Evolutionary conservation across 2,113 vertebrate species (phyloP).

Genomic region (Drymodes brunneopygia): DNA sequence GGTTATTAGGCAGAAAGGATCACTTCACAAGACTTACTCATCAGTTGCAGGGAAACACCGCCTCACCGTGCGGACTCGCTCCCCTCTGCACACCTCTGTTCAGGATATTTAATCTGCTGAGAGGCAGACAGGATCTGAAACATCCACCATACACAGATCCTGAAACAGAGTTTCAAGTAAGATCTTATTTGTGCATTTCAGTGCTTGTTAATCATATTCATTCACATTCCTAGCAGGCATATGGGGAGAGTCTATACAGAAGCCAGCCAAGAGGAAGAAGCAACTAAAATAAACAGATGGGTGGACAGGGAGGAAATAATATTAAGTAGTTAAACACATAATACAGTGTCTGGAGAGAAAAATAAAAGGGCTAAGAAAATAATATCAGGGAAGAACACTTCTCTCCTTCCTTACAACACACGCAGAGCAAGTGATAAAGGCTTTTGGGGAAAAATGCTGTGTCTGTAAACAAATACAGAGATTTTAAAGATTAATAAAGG

Average conservation of each 20-base stretch:
- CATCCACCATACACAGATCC: neutral
- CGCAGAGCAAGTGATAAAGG: neutral
- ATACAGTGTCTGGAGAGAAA: constrained; percentile 55
- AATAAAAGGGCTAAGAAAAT: constrained; percentile 44
- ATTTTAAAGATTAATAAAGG: constrained; percentile 6
- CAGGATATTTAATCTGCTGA: neutral
- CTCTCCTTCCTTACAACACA: constrained; percentile 24
- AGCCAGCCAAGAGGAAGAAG: constrained; percentile 66
- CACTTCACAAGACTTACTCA: neutral
- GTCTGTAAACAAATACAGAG: constrained; percentile 47
- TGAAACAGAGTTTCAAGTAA: constrained; percentile 10
- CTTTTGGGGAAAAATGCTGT: neutral
- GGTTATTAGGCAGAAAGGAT: neutral
- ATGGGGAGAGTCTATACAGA: constrained; percentile 61
- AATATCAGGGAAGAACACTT: constrained; percentile 18
- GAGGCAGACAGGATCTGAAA: neutral
- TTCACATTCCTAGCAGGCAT: constrained; percentile 57
- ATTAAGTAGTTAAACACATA: constrained; percentile 65
- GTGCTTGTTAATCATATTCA: constrained; percentile 50
- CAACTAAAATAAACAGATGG: constrained; percentile 71
- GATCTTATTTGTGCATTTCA: constrained; percentile 44
- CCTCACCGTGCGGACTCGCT: neutral
- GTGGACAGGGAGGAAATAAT: constrained; percentile 61
- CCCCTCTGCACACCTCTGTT: neutral
- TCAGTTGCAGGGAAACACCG: neutral